A percentile compares a stretch with the other conserved stretches of the same genome.
Evolutionary conservation across 1,140 invertebrate genomes (phyloP).

Genomic region (Papilio xuthus): DNA sequence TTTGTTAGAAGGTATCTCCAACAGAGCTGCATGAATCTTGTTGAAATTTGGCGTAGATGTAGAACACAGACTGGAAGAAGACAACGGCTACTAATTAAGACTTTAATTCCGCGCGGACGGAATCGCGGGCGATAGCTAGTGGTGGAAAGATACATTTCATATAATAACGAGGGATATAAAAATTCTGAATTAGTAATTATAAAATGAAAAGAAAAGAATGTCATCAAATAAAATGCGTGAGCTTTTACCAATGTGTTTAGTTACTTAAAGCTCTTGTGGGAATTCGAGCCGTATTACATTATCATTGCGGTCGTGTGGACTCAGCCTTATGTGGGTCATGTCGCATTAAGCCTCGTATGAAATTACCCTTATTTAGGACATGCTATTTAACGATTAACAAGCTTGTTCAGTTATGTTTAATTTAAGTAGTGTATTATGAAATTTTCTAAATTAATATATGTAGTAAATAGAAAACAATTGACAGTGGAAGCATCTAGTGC

Average conservation of each 20-base stretch:
- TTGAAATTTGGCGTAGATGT: no score
- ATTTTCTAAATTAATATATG: neutral
- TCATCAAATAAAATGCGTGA: neutral
- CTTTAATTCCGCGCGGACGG: no score
- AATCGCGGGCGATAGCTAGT: no score
- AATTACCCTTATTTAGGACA: conserved; percentile 11
- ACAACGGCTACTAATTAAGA: no score
- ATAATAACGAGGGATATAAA: no score
- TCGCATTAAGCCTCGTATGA: conserved; percentile 14
- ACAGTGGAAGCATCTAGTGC: no score
- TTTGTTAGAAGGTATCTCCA: no score
- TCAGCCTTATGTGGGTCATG: conserved; percentile 11
- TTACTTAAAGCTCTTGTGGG: neutral
- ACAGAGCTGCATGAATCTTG: no score
- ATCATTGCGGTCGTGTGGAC: conserved; percentile 12
- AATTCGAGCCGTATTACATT: neutral
- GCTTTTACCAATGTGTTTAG: neutral
- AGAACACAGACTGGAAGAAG: no score
- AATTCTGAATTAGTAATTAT: neutral
- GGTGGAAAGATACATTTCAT: no score
- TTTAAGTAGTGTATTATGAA: neutral
- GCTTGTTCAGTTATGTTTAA: neutral
- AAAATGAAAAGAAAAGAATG: neutral
- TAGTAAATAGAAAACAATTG: no score
- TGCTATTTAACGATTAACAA: conserved; percentile 3